Percentiles rank a stretch among this genome's conserved stretches.
Evolutionary conservation across 2,888 invertebrate genomes (phyloP).

Genomic region (Nephrocerus scutellatus): DNA sequence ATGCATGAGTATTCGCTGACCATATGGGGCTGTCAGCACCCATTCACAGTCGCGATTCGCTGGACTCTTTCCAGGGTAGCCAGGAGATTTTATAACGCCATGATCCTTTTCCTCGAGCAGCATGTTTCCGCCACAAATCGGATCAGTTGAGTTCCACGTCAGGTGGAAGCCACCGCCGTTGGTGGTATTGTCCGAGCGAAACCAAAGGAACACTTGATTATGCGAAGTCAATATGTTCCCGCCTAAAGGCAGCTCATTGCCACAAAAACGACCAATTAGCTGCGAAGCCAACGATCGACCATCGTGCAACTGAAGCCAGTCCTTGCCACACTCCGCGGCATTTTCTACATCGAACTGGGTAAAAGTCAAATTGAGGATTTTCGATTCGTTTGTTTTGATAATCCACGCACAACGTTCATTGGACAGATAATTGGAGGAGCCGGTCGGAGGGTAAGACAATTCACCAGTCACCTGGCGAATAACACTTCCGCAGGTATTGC

Average conservation of each 20-base stretch:
- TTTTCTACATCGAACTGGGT: conserved; percentile 59
- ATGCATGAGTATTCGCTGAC: conserved; percentile 69
- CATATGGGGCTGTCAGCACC: conserved; percentile 59
- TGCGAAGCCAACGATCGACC: conserved; percentile 66
- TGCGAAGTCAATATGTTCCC: conserved; percentile 69
- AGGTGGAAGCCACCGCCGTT: conserved; percentile 62
- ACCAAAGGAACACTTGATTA: conserved; percentile 70
- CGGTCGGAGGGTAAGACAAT: conserved; percentile 56
- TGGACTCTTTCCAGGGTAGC: conserved; percentile 81
- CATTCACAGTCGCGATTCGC: conserved; percentile 75
- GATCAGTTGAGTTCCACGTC: conserved; percentile 66
- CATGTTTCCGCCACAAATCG: conserved; percentile 64
- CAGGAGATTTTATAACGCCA: conserved; percentile 77
- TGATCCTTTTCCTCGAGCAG: conserved; percentile 48
- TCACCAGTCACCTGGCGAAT: conserved; percentile 50
- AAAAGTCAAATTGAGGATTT: conserved; percentile 75
- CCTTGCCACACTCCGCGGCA: conserved; percentile 56
- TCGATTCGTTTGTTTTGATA: conserved; percentile 57
- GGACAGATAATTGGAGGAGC: conserved; percentile 51
- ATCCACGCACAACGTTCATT: conserved; percentile 74
- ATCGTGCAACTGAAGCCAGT: conserved; percentile 78
- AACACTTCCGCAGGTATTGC: conserved; percentile 57
- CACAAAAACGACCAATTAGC: conserved; percentile 75
- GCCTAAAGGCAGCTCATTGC: conserved; percentile 58
- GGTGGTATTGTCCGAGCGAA: conserved; percentile 63